Percentiles rank a stretch among this genome's conserved stretches.
phyloP scores from a whole-genome alignment of 1,140 invertebrate genomes.

The Bombus waltoni region DNA sequence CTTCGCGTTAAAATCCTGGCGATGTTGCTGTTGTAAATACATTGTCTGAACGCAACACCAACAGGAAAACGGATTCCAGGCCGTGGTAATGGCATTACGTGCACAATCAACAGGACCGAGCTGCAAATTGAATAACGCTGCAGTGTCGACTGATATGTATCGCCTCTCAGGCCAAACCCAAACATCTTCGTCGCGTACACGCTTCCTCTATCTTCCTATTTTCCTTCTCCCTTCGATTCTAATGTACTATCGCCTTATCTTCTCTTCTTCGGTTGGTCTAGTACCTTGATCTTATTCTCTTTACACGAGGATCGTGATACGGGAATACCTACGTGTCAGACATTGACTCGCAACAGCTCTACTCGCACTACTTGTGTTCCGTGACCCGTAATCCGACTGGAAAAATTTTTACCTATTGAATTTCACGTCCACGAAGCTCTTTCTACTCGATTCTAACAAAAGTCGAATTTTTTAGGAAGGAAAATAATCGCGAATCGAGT shows the following conservation, averaged over 20 bases:
- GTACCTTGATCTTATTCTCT: conserved; percentile 31
- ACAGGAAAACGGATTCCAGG: conserved; percentile 58
- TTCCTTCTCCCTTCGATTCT: neutral
- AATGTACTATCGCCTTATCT: neutral
- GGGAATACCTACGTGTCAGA: conserved; percentile 70
- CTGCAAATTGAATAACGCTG: conserved; percentile 78
- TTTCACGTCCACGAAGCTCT: neutral
- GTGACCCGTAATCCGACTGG: neutral
- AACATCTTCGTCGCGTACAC: conserved; percentile 17
- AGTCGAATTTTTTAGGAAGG: too few relatives aligned
- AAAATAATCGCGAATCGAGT: too few relatives aligned
- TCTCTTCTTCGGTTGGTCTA: neutral
- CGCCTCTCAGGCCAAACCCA: conserved; percentile 66
- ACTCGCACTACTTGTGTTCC: neutral
- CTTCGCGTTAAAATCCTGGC: conserved; percentile 23
- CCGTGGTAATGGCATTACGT: conserved; percentile 76
- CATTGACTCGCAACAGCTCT: conserved; percentile 72
- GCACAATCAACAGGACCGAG: conserved; percentile 78
- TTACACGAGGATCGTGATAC: conserved; percentile 57
- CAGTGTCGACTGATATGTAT: conserved; percentile 74
- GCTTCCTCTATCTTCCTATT: neutral
- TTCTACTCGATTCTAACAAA: too few relatives aligned
- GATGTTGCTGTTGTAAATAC: conserved; percentile 60
- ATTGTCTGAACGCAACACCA: conserved; percentile 54
- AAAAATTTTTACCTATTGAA: too few relatives aligned